Evolutionary conservation across 2,113 vertebrate genomes (phyloP), one percentile per base, ranked within the genome.

Genomic region (Rostratula benghalensis): DNA sequence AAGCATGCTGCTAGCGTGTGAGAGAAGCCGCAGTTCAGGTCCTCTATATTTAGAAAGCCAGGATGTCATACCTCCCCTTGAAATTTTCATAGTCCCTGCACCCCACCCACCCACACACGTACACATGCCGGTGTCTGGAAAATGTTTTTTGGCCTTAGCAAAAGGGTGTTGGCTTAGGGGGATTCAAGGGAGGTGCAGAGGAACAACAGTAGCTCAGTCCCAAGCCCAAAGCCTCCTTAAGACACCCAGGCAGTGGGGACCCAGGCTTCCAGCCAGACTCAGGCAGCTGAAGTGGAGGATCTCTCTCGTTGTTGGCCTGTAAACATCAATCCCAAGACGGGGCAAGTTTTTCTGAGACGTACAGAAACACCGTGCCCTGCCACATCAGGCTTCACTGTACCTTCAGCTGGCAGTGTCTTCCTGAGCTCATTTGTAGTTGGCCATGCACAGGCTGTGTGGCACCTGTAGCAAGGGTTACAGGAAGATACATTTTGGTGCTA

Each of bases 31-130:
- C 56, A 30, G 37, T 43, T n/a, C 65, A 9, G 54, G 46, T 56
- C 67, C 91, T 90, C 95, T 97, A 95, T 95, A 80, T 95, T 95
- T 94, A 81, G 95, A 86, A 86, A 89, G 84, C 48, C 90, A 88
- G 89, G 67, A 85, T 93, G 86, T 90, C 90, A 53, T 93, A 46
- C 80, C 64, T 77, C 87, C 94, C 84, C 74, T 96, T 88, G 87
- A 89, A 75, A 94, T 89, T 89, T 91, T 93, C 75, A 90, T 65
- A 74, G 85, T 94, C 76, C 78, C 46, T 61, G 68, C 74, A 77
- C 89, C 82, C 90, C 85, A 81, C 91, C 92, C 95, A 89, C 93
- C 85, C 93, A 86, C 94, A 16, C 82, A 76, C 63, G 18, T 90
- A 85, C 95, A 75, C 84, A 45, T 56, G 91, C 86, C 81, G 45